Evolutionary conservation across 2,888 invertebrate genomes (phyloP).

Genomic region (Drosophila yooni): DNA sequence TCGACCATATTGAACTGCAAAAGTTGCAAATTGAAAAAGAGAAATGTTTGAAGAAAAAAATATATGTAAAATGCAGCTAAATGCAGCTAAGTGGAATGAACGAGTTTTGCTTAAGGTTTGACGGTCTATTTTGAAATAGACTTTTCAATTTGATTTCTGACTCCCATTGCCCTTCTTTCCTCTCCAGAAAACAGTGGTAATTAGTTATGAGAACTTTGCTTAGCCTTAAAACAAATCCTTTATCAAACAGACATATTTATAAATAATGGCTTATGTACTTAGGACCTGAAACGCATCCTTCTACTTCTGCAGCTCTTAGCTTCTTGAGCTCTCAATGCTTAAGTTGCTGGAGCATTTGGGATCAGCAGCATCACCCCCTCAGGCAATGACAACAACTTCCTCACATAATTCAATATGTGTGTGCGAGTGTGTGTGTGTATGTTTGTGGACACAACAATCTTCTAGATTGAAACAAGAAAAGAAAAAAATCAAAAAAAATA

Average conservation of each 20-base stretch:
- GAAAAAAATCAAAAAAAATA: conserved; percentile 17
- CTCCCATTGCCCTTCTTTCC: background rate
- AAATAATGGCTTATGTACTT: conserved; percentile 9
- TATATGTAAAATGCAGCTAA: background rate
- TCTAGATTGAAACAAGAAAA: conserved; percentile 56
- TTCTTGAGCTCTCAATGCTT: conserved; percentile 1
- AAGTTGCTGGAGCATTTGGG: conserved; percentile 13
- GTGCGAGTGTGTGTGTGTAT: conserved; percentile 1
- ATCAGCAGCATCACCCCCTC: conserved; percentile 20
- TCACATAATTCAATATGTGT: conserved; percentile 64
- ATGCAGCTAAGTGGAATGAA: background rate
- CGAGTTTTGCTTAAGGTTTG: background rate
- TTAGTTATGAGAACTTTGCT: conserved; percentile 1
- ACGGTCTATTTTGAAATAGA: background rate
- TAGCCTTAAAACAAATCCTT: background rate
- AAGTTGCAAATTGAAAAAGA: background rate
- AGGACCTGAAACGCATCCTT: conserved; percentile 12
- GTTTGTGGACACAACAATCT: conserved; percentile 44
- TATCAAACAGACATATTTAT: background rate
- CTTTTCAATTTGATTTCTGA: background rate
- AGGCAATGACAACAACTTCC: conserved; percentile 57
- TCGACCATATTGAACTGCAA: background rate
- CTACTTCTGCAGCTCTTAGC: background rate
- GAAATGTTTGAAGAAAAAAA: background rate
- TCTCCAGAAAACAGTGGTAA: background rate